Conservation (phyloP, 2,888 invertebrate species). For the Drosophila rellima region DNA sequence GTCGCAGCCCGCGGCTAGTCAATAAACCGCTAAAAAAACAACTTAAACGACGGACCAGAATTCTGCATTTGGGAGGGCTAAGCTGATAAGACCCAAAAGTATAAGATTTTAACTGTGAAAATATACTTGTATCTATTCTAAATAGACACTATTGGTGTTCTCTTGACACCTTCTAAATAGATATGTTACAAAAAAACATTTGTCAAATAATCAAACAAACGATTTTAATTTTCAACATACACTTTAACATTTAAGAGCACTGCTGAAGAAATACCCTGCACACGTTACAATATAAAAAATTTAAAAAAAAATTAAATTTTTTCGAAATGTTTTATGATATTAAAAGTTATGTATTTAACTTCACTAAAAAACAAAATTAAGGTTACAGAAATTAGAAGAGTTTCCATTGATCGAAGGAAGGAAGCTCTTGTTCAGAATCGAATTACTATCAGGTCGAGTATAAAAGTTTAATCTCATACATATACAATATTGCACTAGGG, state of each 20-base stretch:
- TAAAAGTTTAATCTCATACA: no score
- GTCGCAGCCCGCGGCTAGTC: slow-evolving; percentile 79
- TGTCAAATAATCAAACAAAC: background rate
- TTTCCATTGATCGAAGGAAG: no score
- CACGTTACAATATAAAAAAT: no score
- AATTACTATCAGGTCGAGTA: no score
- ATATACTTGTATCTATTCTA: background rate
- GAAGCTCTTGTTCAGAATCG: no score
- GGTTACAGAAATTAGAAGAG: no score
- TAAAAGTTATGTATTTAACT: no score
- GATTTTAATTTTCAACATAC: background rate
- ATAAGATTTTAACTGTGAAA: slow-evolving; percentile 1
- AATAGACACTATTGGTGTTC: background rate
- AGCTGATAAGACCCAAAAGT: slow-evolving; percentile 20
- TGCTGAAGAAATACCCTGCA: no score
- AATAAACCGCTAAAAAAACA: slow-evolving; percentile 82
- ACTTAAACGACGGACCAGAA: slow-evolving; percentile 47
- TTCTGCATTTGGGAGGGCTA: slow-evolving; percentile 36
- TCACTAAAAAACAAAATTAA: no score
- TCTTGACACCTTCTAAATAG: background rate
- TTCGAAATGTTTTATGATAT: no score
- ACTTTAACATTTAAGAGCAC: background rate
- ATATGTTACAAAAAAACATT: background rate
- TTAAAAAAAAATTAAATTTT: no score
- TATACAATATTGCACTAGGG: no score